phyloP scores from a whole-genome alignment of 2,888 invertebrate species.

The Temnothorax rugatulus region DNA sequence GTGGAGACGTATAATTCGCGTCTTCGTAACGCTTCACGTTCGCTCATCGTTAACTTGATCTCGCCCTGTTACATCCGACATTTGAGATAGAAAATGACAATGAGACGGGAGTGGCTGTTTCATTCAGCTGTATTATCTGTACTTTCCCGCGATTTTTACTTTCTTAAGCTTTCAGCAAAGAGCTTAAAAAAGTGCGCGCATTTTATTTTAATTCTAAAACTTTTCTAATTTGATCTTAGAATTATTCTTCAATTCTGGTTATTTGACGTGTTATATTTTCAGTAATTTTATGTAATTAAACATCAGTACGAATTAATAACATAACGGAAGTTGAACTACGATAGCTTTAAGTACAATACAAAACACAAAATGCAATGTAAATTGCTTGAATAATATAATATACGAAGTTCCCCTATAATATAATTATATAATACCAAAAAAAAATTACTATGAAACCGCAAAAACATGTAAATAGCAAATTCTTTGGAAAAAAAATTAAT shows the following conservation, averaged over 20 bases:
- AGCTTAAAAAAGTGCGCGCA: neutral
- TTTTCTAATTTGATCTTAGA: neutral
- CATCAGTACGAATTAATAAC: too few relatives aligned
- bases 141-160: neutral
- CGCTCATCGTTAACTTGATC: neutral
- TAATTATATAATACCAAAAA: neutral
- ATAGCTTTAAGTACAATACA: neutral
- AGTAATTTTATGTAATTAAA: neutral
- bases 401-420: neutral
- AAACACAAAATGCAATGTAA: neutral
- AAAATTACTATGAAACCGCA: neutral
- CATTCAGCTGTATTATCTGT: neutral
- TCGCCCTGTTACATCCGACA: neutral
- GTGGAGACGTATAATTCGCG: neutral
- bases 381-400: neutral
- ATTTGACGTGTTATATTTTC: too few relatives aligned
- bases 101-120: neutral
- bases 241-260: too few relatives aligned
- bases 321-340: neutral
- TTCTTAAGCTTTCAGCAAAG: neutral
- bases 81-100: neutral
- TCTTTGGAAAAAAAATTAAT: neutral
- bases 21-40: neutral
- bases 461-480: neutral
- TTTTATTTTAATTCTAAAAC: neutral